phyloP scores from a whole-genome alignment of 1,140 invertebrate species.

The Drosophila trapezifrons region DNA sequence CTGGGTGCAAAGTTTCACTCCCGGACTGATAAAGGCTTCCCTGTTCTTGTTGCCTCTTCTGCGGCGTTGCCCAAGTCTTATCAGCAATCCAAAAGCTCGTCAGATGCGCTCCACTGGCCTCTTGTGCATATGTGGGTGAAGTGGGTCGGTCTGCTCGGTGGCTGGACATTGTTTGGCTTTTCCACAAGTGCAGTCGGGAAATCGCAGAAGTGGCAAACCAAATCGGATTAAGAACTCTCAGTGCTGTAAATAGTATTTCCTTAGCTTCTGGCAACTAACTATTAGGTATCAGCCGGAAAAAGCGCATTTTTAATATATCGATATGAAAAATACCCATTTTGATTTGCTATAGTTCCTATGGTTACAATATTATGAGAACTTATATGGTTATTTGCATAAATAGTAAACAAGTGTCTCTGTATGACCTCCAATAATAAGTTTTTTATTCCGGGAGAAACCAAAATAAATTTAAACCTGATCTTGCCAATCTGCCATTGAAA shows the following conservation, averaged over 20 bases:
- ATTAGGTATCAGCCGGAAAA: not conserved
- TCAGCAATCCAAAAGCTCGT: constrained; percentile 22
- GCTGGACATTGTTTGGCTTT: constrained; percentile 8
- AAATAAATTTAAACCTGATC: not conserved
- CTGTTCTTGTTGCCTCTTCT: constrained; percentile 32
- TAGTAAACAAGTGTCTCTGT: not conserved
- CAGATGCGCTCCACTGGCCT: constrained; percentile 40
- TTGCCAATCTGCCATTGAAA: not conserved
- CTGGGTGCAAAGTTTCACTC: constrained; percentile 54
- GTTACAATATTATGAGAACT: not conserved
- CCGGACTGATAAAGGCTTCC: constrained; percentile 45
- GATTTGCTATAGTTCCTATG: not conserved
- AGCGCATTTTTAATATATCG: not conserved
- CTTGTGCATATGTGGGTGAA: constrained; percentile 35
- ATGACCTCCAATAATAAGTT: not conserved
- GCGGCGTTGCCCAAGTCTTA: constrained; percentile 25
- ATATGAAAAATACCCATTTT: not conserved
- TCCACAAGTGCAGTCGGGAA: constrained; percentile 8
- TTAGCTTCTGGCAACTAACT: not conserved
- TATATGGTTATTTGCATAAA: not conserved
- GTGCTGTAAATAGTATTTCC: constrained; percentile 7
- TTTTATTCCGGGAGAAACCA: not conserved
- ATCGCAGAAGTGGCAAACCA: constrained; percentile 14
- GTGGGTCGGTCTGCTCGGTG: constrained; percentile 24
- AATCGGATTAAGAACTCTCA: constrained; percentile 24